These are phyloP conservation scores for Erpornis zantholeuca DNA, from an alignment of 2,113 vertebrate species.

Conservation along the genomic window DNA sequence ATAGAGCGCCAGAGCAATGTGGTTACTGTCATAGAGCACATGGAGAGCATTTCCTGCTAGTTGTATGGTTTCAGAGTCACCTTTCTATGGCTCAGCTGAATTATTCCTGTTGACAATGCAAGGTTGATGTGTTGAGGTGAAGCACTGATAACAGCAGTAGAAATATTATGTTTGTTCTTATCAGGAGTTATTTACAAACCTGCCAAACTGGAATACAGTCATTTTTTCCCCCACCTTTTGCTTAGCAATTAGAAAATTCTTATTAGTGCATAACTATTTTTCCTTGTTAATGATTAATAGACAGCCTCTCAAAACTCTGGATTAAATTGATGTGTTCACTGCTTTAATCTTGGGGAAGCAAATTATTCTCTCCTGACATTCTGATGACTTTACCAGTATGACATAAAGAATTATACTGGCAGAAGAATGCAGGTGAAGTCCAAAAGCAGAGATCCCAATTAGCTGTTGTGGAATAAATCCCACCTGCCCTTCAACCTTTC, in stretches of 20 bases:
- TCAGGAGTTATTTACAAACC: constrained; percentile 30
- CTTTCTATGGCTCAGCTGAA: constrained; percentile 1
- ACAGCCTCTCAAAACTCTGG: not conserved
- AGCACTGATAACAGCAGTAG: constrained; percentile 1
- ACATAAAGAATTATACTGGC: not conserved
- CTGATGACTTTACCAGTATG: not conserved
- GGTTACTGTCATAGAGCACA: not conserved
- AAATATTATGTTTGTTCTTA: constrained; percentile 25
- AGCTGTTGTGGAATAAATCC: constrained; percentile 19
- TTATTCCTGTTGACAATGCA: constrained; percentile 49
- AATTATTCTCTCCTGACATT: constrained; percentile 31
- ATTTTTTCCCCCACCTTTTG: not conserved
- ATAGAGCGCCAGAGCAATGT: not conserved
- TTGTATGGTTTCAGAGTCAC: not conserved
- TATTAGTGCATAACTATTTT: not conserved
- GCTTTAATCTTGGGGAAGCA: constrained; percentile 7
- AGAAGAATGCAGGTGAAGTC: not conserved
- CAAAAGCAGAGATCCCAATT: constrained; percentile 35
- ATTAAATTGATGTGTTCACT: not conserved
- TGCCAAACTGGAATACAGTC: not conserved
- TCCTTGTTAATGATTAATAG: not conserved
- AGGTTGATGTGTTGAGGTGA: constrained; percentile 4
- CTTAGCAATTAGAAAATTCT: not conserved
- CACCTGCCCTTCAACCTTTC: constrained; percentile 9
- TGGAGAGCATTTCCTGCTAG: not conserved